Base-by-base conservation (phyloP, 2,113 vertebrate species). In the Campylomormyrus tamandua region DNA sequence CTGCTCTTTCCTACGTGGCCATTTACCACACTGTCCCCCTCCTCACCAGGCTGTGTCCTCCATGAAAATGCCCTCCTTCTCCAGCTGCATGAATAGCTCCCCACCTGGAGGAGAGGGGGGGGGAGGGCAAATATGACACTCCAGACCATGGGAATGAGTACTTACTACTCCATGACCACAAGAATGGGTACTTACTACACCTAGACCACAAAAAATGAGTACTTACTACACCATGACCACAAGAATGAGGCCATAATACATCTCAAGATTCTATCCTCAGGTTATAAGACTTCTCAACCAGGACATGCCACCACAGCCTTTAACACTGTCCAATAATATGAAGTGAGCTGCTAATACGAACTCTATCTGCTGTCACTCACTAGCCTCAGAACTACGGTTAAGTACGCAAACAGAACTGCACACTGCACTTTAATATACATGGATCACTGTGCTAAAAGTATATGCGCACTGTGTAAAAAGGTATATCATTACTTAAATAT, bases 31-130 rank as follows among this genome's bases (percentile, higher is more conserved):
- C 27, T 11, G 3, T 10, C 11, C 50, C 87, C 27, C 50, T 31
- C 10, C 95, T 93, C 93, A 99, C 98, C 97, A 97, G 89, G 98
- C 98, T 0, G 97, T 97, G 94, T 99, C 98, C 93, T 99, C 98
- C 95, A 99, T 94, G 93, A 99, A 99, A 94, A 99, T 98, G 87
- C 98, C 97, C 89, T 99, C 98, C 56, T 98, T 96, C 92, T 98
- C 98, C 90, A 99, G 95, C 93, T 98, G 98, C 93, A 97, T 98
- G 94, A 98, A 99, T 89, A 99, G 94, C 85, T 99, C 97, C 13
- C 98, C 98, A 83, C 98, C 98, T 99, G 87, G 8, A n/a, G 45
- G 52, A 7, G 31, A 45, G 15, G 1, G 35, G n/a, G 10, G 50
- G 39, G 46, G 9, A 4, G 49, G 45, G n/a, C 62, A 13, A 70